Base-by-base conservation (phyloP, 2,888 invertebrate species). In the Hymenopus coronatus region DNA sequence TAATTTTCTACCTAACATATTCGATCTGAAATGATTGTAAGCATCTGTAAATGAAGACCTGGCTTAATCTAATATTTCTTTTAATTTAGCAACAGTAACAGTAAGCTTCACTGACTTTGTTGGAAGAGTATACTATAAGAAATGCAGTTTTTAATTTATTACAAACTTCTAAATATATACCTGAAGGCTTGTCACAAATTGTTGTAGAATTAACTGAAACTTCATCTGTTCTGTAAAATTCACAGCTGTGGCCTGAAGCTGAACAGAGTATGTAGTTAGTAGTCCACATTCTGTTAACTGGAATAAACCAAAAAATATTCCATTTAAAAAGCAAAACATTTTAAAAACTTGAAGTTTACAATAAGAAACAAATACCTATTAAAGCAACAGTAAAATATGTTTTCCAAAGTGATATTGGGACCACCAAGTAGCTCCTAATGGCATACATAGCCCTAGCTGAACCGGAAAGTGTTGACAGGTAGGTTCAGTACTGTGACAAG, bases 221-320 rank as follows among this genome's bases (percentile, higher is more conserved):
- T 90, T 90, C 28, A 88, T 88, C 87, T 90, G 90, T 0, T 90
- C 83, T n/a, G 86, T 81, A 83, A 89, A 89, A 89, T 90, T 90
- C n/a, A 90, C 89, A 40, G 89, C 88, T 82, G 89, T 28, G 14
- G 89, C 89, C 82, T 90, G 90, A 20, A 90, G 90, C 88, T 90
- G 90, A 28, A 90, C 90, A 28, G 90, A 90, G 85, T 90, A 90
- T 46, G 88, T 90, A 2, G 90, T 88, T 84, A 90, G 27, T 25
- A 90, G 88, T 15, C 90, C 90, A 85, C 90, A 90, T 90, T 90
- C 90, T 88, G 90, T 88, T 54, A 90, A 88, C 90, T 90, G 89
- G 83, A 90, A 89, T 46, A 30, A 82, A 83, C 27, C 1, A 87
- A 40, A 84, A 20, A 0, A 81, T 54, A 70, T 27, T n/a, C 33